Evolutionary conservation across 2,113 vertebrate genomes (phyloP).

Genomic region (human): DNA sequence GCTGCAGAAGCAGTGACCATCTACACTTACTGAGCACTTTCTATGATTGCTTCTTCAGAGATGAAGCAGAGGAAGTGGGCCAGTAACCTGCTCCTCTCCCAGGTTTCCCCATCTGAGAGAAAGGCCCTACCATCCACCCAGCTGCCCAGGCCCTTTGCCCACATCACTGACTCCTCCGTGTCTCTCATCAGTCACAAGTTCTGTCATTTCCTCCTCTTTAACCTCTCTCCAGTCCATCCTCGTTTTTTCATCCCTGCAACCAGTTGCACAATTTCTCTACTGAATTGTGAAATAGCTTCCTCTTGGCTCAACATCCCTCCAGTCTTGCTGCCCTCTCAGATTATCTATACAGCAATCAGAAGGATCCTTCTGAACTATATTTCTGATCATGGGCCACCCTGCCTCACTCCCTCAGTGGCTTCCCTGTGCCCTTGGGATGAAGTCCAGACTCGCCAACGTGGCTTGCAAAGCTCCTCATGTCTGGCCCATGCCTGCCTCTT

Average conservation of each 20-base stretch:
- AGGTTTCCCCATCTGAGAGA: background rate
- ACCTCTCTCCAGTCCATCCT: background rate
- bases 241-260: background rate
- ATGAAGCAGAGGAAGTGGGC: background rate
- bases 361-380: background rate
- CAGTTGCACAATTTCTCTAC: background rate
- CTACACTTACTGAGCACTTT: background rate
- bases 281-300: background rate
- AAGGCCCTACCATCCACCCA: background rate
- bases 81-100: background rate
- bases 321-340: background rate
- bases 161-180: background rate
- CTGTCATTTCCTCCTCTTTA: background rate
- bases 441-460: background rate
- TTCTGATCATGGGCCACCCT: background rate
- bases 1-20: background rate
- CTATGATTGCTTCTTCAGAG: background rate
- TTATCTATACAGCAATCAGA: background rate
- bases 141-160: background rate
- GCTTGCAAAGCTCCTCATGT: background rate
- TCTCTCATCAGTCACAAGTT: background rate
- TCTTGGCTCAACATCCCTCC: background rate
- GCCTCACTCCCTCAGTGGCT: background rate
- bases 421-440: background rate
- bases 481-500: background rate